Evolutionary conservation across 2,888 invertebrate genomes (phyloP), one percentile per base, ranked within the genome.

Genomic region (Thera obeliscata): DNA sequence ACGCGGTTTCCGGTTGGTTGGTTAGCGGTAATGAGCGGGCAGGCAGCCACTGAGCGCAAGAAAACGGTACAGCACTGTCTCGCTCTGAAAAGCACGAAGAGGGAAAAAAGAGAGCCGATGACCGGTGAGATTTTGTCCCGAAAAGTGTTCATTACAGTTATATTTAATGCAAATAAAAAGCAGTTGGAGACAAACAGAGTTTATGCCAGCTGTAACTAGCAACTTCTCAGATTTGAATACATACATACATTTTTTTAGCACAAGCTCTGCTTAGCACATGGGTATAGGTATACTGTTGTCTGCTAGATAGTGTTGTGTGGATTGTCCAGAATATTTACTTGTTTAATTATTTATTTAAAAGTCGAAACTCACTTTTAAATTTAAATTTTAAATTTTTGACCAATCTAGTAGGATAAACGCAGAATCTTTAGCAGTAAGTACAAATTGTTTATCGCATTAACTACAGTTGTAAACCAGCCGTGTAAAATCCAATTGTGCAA

Each of bases 31-130:
- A 87, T 87, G 84, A 81, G 75, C 74, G 78, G 75, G 79, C 78
- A 81, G 75, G 79, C 79, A 81, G 77, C 77, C 80, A 79, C 73
- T 80, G 81, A 81, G 79, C 85, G 74, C 77, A 79, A 74, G 82
- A 84, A 84, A 88, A 88, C 91, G 84, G 88, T 91, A 90, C 86
- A 78, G 84, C 81, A 85, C 87, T 78, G 89, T 84, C 81, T 76
- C 86, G 92, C 87, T 91, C 92, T 90, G 84, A 87, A 87, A 87
- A 70, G 72, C 72, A 74, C 71, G 78, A 4, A 38, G 36, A 78
- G 78, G 84, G 86, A 84, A 86, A 74, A 74, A 76, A 76, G 57
- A 48, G 69, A 81, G 82, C 78, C 81, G 80, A 81, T 83, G 83
- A 84, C 82, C 83, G 79, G 69, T 72, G 56, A 61, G 64, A 68